Percentiles rank a stretch among this genome's conserved stretches.
Evolutionary conservation across 2,888 invertebrate genomes (phyloP).

Genomic region (Marasmarcha lunaedactyla): DNA sequence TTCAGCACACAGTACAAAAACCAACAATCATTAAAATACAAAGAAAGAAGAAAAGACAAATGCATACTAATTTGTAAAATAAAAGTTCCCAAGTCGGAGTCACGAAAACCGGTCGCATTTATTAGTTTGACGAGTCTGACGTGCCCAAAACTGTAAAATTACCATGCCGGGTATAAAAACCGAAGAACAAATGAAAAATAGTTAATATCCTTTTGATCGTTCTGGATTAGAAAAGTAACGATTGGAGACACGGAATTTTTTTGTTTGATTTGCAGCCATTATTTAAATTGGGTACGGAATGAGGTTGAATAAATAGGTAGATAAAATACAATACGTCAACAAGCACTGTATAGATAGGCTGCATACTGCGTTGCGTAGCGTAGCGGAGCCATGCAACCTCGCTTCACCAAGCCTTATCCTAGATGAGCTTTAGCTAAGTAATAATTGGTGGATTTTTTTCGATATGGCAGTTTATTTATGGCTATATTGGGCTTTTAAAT

Average conservation of each 20-base stretch:
- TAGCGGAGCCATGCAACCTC: too few relatives aligned
- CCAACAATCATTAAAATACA: too few relatives aligned
- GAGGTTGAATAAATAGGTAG: too few relatives aligned
- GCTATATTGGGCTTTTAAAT: too few relatives aligned
- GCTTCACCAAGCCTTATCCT: too few relatives aligned
- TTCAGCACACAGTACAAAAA: too few relatives aligned
- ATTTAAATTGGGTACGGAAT: neutral
- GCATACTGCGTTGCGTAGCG: too few relatives aligned
- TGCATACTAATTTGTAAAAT: slow-evolving; percentile 33
- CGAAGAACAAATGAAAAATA: slow-evolving; percentile 29
- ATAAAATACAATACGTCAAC: too few relatives aligned
- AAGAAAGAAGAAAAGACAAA: slow-evolving; percentile 15
- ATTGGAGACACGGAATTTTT: slow-evolving; percentile 22
- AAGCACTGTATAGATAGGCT: too few relatives aligned
- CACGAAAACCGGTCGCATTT: slow-evolving; percentile 55
- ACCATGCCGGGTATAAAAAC: slow-evolving; percentile 46
- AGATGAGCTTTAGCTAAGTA: too few relatives aligned
- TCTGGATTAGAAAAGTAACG: slow-evolving; percentile 1
- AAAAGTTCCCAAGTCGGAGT: slow-evolving; percentile 32
- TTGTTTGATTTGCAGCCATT: slow-evolving; percentile 14
- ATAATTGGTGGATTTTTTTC: too few relatives aligned
- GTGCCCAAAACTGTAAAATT: slow-evolving; percentile 67
- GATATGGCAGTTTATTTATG: too few relatives aligned
- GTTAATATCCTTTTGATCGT: slow-evolving; percentile 3
- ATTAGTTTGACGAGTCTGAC: slow-evolving; percentile 66